Conservation (phyloP, 1,140 invertebrate genomes). For the Plutomurus gul region DNA sequence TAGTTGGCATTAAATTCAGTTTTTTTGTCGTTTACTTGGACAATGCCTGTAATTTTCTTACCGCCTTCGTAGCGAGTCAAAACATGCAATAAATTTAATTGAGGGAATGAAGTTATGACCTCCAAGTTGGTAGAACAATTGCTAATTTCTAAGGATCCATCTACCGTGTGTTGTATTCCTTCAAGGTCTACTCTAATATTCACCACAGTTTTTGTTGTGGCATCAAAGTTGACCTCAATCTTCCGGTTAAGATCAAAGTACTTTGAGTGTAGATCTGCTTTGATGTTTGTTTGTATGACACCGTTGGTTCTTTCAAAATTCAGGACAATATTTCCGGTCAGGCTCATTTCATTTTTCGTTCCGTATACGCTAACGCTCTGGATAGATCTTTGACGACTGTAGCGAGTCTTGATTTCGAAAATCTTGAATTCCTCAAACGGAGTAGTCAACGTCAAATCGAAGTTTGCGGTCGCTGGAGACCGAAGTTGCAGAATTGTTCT, state of each 20-base stretch:
- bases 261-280: background rate
- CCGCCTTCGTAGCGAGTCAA: background rate
- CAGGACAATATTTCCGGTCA: background rate
- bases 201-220: background rate
- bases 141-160: background rate
- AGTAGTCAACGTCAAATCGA: background rate
- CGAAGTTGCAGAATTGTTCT: background rate
- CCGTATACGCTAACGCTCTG: background rate
- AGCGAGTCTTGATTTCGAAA: background rate
- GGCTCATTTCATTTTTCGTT: background rate
- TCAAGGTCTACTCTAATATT: background rate
- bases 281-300: background rate
- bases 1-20: slow-evolving; percentile 3
- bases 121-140: background rate
- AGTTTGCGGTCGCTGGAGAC: background rate
- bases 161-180: background rate
- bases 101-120: background rate
- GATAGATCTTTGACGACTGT: background rate
- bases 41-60: background rate
- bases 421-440: slow-evolving; percentile 34
- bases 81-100: background rate
- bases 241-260: background rate
- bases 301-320: background rate
- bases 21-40: slow-evolving; percentile 32
- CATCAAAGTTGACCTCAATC: background rate